These are phyloP conservation scores for Apis laboriosa DNA, from an alignment of 1,140 invertebrate genomes.

Conservation along the genomic window DNA sequence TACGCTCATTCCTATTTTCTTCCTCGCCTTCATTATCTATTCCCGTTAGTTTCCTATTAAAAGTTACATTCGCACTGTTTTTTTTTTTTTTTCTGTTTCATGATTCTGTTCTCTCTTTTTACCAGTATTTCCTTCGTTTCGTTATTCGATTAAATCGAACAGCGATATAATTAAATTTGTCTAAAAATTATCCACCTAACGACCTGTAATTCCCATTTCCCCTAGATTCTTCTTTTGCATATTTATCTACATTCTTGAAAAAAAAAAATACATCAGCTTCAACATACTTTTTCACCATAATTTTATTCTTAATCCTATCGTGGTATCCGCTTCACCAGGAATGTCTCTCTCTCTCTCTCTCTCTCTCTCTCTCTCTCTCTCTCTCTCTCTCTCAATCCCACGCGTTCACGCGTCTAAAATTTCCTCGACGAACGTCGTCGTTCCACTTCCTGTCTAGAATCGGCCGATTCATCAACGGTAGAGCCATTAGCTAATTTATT, in stretches of 20 bases:
- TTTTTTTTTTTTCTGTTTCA: background rate
- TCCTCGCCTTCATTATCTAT: background rate
- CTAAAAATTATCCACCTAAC: no score
- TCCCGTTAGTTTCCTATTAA: no score
- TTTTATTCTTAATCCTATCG: background rate
- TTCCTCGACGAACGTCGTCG: background rate
- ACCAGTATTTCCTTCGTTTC: no score
- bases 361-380: no score
- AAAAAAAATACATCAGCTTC: no score
- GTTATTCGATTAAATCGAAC: no score
- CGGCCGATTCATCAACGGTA: slow-evolving; percentile 34
- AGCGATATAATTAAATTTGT: no score
- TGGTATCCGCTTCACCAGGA: background rate
- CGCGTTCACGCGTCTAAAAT: background rate
- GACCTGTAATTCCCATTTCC: no score
- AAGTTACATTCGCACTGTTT: background rate
- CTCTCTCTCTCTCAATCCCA: background rate
- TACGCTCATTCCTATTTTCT: background rate
- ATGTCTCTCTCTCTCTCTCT: no score
- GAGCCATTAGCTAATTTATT: slow-evolving; percentile 61
- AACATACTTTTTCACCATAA: background rate
- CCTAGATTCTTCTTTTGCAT: no score
- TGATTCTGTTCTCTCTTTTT: background rate
- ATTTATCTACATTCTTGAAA: no score
- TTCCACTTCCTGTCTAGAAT: slow-evolving; percentile 47